Conservation (phyloP, 2,888 invertebrate species). For the Ischnura elegans region DNA sequence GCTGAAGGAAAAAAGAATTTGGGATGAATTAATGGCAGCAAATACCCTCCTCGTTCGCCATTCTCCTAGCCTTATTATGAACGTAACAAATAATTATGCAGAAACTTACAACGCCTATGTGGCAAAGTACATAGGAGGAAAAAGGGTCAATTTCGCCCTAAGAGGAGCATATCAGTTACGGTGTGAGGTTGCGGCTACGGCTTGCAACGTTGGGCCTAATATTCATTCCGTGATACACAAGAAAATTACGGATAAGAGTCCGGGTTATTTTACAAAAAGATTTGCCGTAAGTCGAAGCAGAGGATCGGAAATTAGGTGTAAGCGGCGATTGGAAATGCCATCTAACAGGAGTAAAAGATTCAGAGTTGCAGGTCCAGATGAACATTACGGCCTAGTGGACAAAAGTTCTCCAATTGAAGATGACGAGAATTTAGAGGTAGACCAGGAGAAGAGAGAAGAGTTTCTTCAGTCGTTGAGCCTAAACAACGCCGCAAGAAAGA, state of each 20-base stretch:
- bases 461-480: not conserved
- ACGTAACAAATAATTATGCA: conserved; percentile 68
- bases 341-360: not conserved
- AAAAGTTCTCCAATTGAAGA: not conserved
- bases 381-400: not conserved
- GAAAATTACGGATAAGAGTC: not conserved
- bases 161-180: conserved; percentile 62
- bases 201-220: not conserved
- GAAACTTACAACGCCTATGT: conserved; percentile 60
- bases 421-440: not conserved
- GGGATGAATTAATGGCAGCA: conserved; percentile 68
- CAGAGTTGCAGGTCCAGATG: not conserved
- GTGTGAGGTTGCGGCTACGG: not conserved
- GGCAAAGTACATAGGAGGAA: conserved; percentile 67
- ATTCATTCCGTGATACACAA: not conserved
- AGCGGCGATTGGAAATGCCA: not conserved
- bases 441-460: not conserved
- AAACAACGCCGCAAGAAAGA: not conserved
- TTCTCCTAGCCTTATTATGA: conserved; percentile 61
- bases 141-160: conserved; percentile 68
- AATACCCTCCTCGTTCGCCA: conserved; percentile 59
- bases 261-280: not conserved
- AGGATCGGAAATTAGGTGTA: not conserved
- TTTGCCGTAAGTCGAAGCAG: not conserved
- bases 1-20: conserved; percentile 49